phyloP scores from a whole-genome alignment of 2,888 invertebrate species.

The Melitaea athalia region DNA sequence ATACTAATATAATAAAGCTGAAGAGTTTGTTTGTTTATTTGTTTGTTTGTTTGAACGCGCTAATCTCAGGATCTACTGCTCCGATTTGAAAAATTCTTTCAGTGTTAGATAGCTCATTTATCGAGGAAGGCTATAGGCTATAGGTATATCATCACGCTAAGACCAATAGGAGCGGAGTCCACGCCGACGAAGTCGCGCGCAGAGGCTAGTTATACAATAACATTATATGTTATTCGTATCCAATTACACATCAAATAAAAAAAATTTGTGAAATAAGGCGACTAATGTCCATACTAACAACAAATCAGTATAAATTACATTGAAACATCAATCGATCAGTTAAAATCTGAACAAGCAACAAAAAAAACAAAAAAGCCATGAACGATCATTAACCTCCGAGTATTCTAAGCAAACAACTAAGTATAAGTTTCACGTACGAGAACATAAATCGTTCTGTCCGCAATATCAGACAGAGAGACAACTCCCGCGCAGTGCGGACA shows the following conservation, averaged over 20 bases:
- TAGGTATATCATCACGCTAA: no score
- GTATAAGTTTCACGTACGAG: slow-evolving; percentile 41
- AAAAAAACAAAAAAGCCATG: neutral
- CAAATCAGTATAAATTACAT: slow-evolving; percentile 10
- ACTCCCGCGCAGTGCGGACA: slow-evolving; percentile 57
- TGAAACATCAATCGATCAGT: slow-evolving; percentile 8
- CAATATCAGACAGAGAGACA: slow-evolving; percentile 43
- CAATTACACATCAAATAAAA: neutral
- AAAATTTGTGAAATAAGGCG: neutral
- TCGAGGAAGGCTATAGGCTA: no score
- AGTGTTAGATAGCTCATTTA: no score
- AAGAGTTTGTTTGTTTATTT: no score
- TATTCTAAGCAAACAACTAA: slow-evolving; percentile 24
- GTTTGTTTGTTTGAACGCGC: no score
- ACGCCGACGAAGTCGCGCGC: no score
- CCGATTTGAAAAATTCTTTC: no score
- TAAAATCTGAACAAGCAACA: slow-evolving; percentile 10
- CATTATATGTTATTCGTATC: neutral
- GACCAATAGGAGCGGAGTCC: no score
- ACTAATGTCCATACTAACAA: neutral
- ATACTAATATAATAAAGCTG: no score
- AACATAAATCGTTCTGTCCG: slow-evolving; percentile 49
- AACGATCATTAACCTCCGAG: slow-evolving; percentile 21
- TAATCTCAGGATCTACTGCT: no score
- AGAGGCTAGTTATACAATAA: no score